Conservation (phyloP, 2,888 invertebrate species). For the Smittia aterrima region DNA sequence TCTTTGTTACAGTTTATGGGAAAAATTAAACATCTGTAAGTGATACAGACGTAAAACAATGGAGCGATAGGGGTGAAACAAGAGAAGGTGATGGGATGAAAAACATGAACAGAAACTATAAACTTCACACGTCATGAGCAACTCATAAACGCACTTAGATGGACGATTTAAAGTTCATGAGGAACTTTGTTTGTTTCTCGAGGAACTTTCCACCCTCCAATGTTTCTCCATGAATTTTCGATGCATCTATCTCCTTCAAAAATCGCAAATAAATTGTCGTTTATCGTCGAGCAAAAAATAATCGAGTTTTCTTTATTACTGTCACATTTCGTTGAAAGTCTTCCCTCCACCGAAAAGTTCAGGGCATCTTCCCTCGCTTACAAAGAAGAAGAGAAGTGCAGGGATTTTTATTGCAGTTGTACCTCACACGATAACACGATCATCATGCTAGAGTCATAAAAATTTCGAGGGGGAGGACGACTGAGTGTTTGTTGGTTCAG, state of each 20-base stretch:
- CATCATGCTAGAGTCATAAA: slow-evolving; percentile 36
- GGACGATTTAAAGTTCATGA: neutral
- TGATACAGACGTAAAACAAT: slow-evolving; percentile 21
- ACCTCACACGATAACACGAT: slow-evolving; percentile 34
- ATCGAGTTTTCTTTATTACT: slow-evolving; percentile 31
- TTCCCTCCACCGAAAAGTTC: neutral
- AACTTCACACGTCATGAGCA: slow-evolving; percentile 18
- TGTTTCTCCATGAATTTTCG: neutral
- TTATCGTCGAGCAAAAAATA: slow-evolving; percentile 25
- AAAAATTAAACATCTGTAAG: slow-evolving; percentile 33
- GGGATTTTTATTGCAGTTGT: slow-evolving; percentile 36
- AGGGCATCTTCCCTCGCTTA: neutral
- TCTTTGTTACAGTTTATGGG: neutral
- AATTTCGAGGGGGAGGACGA: slow-evolving; percentile 24
- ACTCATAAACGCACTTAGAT: neutral
- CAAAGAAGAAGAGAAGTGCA: slow-evolving; percentile 25
- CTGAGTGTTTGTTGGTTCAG: slow-evolving; percentile 12
- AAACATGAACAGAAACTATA: too few relatives aligned
- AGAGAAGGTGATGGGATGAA: neutral
- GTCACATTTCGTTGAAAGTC: slow-evolving; percentile 11
- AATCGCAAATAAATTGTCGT: slow-evolving; percentile 27
- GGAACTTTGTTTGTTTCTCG: neutral
- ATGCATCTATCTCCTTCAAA: neutral
- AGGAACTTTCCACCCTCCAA: neutral
- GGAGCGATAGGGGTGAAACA: neutral